A percentile compares a stretch with the other conserved stretches of the same genome.
Conservation (phyloP, 2,113 vertebrate species). For the Anoplopoma fimbria region DNA sequence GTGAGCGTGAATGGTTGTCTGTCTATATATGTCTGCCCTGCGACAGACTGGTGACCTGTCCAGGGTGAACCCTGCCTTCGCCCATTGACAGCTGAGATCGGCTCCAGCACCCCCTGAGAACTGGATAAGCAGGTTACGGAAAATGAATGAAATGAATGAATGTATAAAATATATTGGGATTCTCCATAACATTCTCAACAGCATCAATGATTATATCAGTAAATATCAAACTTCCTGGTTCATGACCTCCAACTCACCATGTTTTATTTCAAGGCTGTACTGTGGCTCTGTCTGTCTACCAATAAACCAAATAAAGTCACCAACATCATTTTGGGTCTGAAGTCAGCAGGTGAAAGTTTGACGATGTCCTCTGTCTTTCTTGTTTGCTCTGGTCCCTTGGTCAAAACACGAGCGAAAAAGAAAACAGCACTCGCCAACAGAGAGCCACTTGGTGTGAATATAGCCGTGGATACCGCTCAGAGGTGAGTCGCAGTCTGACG, state of each 20-base stretch:
- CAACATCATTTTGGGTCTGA: conserved; percentile 4
- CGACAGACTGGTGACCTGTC: too few relatives aligned
- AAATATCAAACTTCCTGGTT: neutral
- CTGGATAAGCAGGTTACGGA: too few relatives aligned
- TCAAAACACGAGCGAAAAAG: conserved; percentile 33
- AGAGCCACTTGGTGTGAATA: conserved; percentile 64
- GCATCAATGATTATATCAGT: neutral
- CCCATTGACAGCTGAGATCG: too few relatives aligned
- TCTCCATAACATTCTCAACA: neutral
- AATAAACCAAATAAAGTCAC: conserved; percentile 18
- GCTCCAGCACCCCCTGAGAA: too few relatives aligned
- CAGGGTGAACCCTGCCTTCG: too few relatives aligned
- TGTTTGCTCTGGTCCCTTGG: conserved; percentile 42
- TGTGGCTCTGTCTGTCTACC: neutral
- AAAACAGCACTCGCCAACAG: conserved; percentile 35
- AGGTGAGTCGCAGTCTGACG: conserved; percentile 60
- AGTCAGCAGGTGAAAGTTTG: conserved; percentile 37
- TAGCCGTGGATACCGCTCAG: conserved; percentile 58
- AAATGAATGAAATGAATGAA: too few relatives aligned
- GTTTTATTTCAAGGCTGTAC: neutral
- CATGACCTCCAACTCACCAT: neutral
- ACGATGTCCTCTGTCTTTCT: conserved; percentile 23
- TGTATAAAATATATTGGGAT: neutral
- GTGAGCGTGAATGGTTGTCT: too few relatives aligned
- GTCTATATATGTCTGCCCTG: too few relatives aligned